Evolutionary conservation across 2,888 invertebrate species (phyloP), one percentile per base, ranked within the genome.

Genomic region (Amaurobius ferox): DNA sequence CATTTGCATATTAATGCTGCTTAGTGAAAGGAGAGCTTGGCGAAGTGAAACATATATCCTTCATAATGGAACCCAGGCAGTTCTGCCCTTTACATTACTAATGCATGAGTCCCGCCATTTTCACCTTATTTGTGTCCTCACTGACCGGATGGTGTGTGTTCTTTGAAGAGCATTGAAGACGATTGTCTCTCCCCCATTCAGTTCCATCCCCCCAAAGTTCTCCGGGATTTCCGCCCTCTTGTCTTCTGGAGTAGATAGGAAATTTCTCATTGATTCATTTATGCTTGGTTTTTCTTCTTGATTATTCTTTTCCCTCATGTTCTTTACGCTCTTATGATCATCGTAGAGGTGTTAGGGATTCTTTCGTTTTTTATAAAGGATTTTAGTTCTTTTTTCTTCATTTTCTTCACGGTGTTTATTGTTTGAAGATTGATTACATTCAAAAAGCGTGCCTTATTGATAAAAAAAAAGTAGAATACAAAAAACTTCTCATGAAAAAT

Each of bases 121-220:
- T 78, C 86, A 86, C 86, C 86, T 86, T 86, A 86, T 86, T 86
- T 86, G 76, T 64, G 74, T 76, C 76, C 79, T 68, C 78, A 70
- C 76, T 86, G 86, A 86, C 86, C 86, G 79, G 79, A 79, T 79
- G 86, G 67, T 76, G 70, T 44, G 32, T 61, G 78, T 39, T 78
- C 64, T 32, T 40, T 72, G 48, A 48, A 48, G 70, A 40, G 23
- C 55, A 55, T 29, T 9, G 26, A 68, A 35, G 68, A 30, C 32
- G 68, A 68, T 68, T 68, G 35, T 66, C 55, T 19, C 23, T 35
- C 72, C 44, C 64, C 55, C 55, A 6, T 19, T 13, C 44, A 7
- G 23, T 55, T 44, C 16, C 44, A 30, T 32, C 40, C 39, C 26
- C 26, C 1, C 28, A 66, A 32, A 35, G 32, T 32, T 35, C 35